Evolutionary conservation across 2,888 invertebrate species (phyloP), one percentile per base, ranked within the genome.

Genomic region (Drosophila sordidula): DNA sequence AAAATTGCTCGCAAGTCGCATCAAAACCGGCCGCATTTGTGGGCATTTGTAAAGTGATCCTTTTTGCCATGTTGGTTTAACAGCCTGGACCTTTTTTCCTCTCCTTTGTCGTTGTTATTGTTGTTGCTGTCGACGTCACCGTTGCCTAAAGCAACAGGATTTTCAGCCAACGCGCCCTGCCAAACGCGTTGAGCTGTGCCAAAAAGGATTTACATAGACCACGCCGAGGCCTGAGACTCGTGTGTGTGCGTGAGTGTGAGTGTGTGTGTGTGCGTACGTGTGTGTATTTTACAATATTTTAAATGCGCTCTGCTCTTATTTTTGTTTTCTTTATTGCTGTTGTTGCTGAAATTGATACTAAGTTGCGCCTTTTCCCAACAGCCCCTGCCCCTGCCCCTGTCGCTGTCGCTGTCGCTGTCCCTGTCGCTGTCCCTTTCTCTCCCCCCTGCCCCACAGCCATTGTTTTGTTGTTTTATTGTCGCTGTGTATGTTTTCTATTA

Each of bases 41-140:
- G 88, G 89, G 88, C 88, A 83, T 83, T 84, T 84, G 89, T 84
- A 84, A 84, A 89, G 75, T 84, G 83, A 84, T 84, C 83, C 83
- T 69, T 83, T 84, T 81, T 70, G 56, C 59, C 64, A 57, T 66
- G 51, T 66, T 70, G 68, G 75, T 85, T 78, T 80, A 78, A 75
- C 61, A 62, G 64, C 71, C 56, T 72, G 79, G 75, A 86, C 70
- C 79, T 71, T 88, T 73, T 74, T 54, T 18, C 46, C 22, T 63
- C 39, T 44, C 1, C 38, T 49, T 6, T 38, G 64, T n/a, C 46
- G 42, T 3, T 47, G 45, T 8, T 65, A 61, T 6, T 66, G 61
- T 16, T 61, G 65, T 16, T 67, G 54, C 36, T 55, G 80, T 61
- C 62, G 68, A 57, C 75, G 68, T 69, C 58, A 58, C 26, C 55